A percentile compares a stretch with the other conserved stretches of the same genome.
These are phyloP conservation scores for Eonycteris spelaea DNA, from an alignment of 2,113 vertebrate species.

Conservation along the genomic window DNA sequence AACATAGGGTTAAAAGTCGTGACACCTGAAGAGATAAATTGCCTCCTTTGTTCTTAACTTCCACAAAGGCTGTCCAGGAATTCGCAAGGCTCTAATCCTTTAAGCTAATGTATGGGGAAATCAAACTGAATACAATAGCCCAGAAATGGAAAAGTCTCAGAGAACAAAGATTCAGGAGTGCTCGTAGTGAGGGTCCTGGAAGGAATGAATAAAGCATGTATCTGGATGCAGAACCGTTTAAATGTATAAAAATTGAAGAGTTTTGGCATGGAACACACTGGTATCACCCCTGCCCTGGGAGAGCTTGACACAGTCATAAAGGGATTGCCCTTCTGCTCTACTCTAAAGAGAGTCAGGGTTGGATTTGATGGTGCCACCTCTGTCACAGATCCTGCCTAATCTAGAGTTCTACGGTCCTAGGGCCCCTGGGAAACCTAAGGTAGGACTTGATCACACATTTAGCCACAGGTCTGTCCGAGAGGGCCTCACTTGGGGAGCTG, in stretches of 20 bases:
- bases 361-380: background rate
- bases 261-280: background rate
- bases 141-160: background rate
- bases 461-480: background rate
- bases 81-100: background rate
- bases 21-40: slow-evolving; percentile 43
- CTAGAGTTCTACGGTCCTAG: background rate
- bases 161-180: background rate
- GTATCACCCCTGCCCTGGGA: background rate
- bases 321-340: background rate
- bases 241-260: background rate
- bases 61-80: slow-evolving; percentile 45
- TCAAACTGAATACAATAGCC: slow-evolving; percentile 44
- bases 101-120: slow-evolving; percentile 27
- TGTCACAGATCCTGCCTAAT: background rate
- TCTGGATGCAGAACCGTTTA: background rate
- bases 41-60: slow-evolving; percentile 41
- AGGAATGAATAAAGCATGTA: background rate
- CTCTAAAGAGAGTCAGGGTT: background rate
- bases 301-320: background rate
- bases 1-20: background rate
- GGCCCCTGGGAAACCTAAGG: background rate
- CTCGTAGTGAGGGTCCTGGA: background rate
- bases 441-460: background rate
- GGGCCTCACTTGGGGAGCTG: background rate